Conservation (phyloP, 2,888 invertebrate genomes). For the Drosophila pegasa region DNA sequence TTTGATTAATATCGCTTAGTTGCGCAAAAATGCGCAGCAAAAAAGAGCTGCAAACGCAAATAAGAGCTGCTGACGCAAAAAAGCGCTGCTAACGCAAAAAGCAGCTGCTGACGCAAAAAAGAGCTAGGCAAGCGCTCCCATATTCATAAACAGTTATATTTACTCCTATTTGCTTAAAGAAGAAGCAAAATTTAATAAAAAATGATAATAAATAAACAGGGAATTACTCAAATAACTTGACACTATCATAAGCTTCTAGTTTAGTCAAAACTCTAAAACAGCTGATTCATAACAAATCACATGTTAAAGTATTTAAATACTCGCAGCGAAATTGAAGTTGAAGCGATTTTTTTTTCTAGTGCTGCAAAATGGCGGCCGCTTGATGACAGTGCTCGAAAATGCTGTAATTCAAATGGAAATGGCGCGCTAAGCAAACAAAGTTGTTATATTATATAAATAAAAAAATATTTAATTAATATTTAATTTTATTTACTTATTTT, state of each 20-base stretch:
- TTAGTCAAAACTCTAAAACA: neutral
- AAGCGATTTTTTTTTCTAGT: neutral
- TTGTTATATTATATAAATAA: neutral
- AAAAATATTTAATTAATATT: neutral
- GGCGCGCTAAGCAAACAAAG: neutral
- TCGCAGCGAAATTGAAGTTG: neutral
- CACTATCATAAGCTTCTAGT: neutral
- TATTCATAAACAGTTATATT: neutral
- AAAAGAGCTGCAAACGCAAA: neutral
- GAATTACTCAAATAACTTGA: fast-evolving
- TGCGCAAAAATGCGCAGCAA: neutral
- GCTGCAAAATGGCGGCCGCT: neutral
- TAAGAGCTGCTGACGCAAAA: neutral
- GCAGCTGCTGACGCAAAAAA: neutral
- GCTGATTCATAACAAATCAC: neutral
- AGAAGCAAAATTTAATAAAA: neutral
- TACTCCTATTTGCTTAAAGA: neutral
- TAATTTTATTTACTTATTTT: no score
- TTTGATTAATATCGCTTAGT: neutral
- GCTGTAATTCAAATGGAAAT: neutral
- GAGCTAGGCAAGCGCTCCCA: neutral
- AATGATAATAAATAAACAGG: neutral
- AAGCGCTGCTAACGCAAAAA: neutral
- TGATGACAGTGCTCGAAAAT: slow-evolving; percentile 10
- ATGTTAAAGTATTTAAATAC: neutral